Evolutionary conservation across 2,113 vertebrate genomes (phyloP), one percentile per base, ranked within the genome.

Genomic region (Falco punctatus): DNA sequence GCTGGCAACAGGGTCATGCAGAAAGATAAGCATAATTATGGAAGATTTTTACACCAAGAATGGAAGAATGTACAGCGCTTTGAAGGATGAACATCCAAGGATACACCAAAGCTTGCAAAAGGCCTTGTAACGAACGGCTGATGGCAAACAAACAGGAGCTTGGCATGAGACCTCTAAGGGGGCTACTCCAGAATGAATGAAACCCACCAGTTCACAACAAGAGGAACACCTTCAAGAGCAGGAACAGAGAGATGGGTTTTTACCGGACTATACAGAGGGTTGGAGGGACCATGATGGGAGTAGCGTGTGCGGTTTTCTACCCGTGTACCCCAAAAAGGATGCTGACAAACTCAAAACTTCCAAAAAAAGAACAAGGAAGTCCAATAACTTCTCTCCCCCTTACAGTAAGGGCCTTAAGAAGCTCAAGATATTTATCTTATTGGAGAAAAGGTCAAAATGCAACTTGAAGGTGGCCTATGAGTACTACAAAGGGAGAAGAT

Each of bases 1-100:
- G 48, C 0, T 27, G 48, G 70, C 4, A 7, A 46, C 0, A 0
- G 22, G 13, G 32, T 23, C 1, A 0, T 0, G 1, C 10, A 23
- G 42, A 40, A 22, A 66, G 49, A 42, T 48, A 40, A 62, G 18
- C 0, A 0, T 46, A n/a, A 58, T 52, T 24, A 74, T 0, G 10
- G 33, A 70, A 46, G 38, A 42, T 30, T 74, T 62, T 55, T 64
- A 59, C 20, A 49, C 28, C 23, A 26, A 64, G 48, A 83, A 66
- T 42, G 61, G 28, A 81, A 85, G 38, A 79, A 81, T 0, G 4
- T 1, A 71, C 74, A 62, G 74, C 44, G 24, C 33, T 57, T 70
- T 64, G 66, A 48, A 65, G 57, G 27, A 64, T 40, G 40, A 79
- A 90, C 42, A 82, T 17, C 13, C 33, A 80, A 84, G 44, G 22